Percentiles rank a stretch among this genome's conserved stretches.
Evolutionary conservation across 2,113 vertebrate genomes (phyloP).

Genomic region (Phodopus roborovskii): DNA sequence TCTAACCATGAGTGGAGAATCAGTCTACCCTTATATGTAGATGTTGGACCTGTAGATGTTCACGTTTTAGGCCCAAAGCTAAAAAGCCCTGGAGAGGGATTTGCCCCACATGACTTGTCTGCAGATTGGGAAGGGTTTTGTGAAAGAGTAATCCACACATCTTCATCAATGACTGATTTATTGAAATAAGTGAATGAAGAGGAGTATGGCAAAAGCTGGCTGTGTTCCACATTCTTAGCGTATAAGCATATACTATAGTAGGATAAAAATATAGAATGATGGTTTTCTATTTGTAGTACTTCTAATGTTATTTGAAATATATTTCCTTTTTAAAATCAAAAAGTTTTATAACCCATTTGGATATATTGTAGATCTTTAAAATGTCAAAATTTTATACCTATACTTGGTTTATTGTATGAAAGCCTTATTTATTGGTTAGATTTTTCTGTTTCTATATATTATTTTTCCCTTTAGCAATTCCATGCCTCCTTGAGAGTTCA

Average conservation of each 20-base stretch:
- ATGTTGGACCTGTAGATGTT: not conserved
- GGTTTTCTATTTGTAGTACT: not conserved
- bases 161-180: not conserved
- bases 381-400: not conserved
- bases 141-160: not conserved
- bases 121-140: not conserved
- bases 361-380: not conserved
- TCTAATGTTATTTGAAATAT: slow-evolving; percentile 1
- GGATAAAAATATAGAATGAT: not conserved
- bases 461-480: not conserved
- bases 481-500: not conserved
- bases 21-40: not conserved
- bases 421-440: not conserved
- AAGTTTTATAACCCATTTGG: not conserved
- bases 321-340: slow-evolving; percentile 2
- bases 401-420: not conserved
- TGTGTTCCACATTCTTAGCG: not conserved
- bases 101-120: not conserved
- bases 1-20: not conserved
- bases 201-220: slow-evolving; percentile 1
- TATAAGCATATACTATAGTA: not conserved
- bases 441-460: not conserved
- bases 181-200: slow-evolving; percentile 41
- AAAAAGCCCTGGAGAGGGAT: not conserved
- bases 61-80: not conserved